A percentile compares a stretch with the other conserved stretches of the same genome.
Conservation (phyloP, 2,113 vertebrate genomes). For the Gobio gobio region DNA sequence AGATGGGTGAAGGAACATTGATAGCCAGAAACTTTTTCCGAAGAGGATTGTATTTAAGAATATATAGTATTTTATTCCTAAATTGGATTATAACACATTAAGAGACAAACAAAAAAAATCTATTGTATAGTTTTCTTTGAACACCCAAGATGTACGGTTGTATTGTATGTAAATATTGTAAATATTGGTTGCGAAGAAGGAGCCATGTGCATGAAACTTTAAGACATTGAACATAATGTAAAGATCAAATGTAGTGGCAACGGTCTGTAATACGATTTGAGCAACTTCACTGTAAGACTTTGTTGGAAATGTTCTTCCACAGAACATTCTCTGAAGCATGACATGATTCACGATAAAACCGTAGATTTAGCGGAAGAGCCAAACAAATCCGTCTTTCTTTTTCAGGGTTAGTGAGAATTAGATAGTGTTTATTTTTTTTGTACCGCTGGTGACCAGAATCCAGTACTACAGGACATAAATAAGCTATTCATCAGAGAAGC, state of each 20-base stretch:
- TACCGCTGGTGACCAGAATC: slow-evolving; percentile 98
- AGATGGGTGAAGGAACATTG: slow-evolving; percentile 86
- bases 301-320: slow-evolving; percentile 95
- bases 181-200: slow-evolving; percentile 89
- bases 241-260: slow-evolving; percentile 91
- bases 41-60: slow-evolving; percentile 97
- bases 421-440: slow-evolving; percentile 63
- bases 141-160: slow-evolving; percentile 91
- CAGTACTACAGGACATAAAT: slow-evolving; percentile 87
- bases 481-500: slow-evolving; percentile 83
- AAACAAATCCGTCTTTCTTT: slow-evolving; percentile 75
- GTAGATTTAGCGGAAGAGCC: slow-evolving; percentile 93
- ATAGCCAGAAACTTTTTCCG: slow-evolving; percentile 93
- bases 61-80: slow-evolving; percentile 97
- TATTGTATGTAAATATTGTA: slow-evolving; percentile 99
- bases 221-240: slow-evolving; percentile 80
- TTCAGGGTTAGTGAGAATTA: slow-evolving; percentile 91
- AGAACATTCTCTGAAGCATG: slow-evolving; percentile 99
- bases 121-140: slow-evolving; percentile 92
- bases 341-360: slow-evolving; percentile 87
- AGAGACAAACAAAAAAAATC: slow-evolving; percentile 87
- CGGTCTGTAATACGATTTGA: slow-evolving; percentile 98
- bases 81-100: slow-evolving; percentile 88
- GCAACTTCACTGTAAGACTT: slow-evolving; percentile 99
- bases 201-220: slow-evolving; percentile 96